phyloP scores from a whole-genome alignment of 1,140 invertebrate genomes.

The Trinorchestia longiramus region DNA sequence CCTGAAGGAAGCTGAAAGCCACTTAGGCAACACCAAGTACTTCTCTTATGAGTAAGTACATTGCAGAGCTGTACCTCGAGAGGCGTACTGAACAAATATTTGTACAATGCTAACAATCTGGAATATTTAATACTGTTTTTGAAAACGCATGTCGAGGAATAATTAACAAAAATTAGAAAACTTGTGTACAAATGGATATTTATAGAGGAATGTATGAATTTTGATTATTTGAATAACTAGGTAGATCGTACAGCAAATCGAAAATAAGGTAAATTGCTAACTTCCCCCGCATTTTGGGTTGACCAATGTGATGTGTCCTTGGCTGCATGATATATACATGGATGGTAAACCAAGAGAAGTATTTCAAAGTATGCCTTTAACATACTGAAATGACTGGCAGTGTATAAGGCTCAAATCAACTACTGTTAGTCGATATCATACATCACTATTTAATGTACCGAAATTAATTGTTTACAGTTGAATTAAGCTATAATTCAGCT shows the following conservation, averaged over 20 bases:
- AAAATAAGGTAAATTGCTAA: neutral
- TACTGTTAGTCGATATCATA: too few relatives aligned
- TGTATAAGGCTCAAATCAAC: neutral
- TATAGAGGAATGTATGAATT: neutral
- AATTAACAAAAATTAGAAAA: neutral
- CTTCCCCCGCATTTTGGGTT: too few relatives aligned
- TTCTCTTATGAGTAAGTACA: slow-evolving; percentile 14
- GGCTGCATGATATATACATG: neutral
- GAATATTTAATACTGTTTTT: neutral
- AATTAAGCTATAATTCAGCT: too few relatives aligned
- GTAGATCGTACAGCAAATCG: neutral
- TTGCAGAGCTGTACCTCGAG: neutral
- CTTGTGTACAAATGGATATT: neutral
- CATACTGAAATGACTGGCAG: neutral
- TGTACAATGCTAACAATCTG: neutral
- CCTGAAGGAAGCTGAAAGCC: neutral
- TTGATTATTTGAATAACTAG: neutral
- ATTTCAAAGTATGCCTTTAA: neutral
- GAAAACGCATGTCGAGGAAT: neutral
- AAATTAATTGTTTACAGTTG: too few relatives aligned
- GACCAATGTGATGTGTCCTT: too few relatives aligned
- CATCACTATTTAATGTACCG: too few relatives aligned
- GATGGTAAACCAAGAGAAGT: neutral
- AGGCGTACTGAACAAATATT: neutral
- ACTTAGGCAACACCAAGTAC: neutral